Conservation (phyloP, 2,113 vertebrate genomes). For the Pelecanoides urinatrix region DNA sequence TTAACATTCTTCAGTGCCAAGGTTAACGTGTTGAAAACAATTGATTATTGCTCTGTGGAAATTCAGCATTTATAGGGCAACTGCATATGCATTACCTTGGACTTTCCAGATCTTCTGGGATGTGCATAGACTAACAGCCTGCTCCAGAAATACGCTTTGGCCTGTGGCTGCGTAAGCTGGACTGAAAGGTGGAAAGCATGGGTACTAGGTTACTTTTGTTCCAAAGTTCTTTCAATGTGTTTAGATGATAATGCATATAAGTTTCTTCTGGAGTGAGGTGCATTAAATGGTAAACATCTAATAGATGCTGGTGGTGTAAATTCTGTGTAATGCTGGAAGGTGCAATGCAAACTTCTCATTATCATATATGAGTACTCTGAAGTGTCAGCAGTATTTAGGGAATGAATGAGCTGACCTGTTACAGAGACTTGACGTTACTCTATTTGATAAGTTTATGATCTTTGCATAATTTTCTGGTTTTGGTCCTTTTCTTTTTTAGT, state of each 20-base stretch:
- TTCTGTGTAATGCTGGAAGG: neutral
- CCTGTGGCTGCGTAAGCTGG: neutral
- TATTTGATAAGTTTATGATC: neutral
- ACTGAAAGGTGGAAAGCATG: neutral
- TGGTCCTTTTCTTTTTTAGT: neutral
- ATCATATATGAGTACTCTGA: neutral
- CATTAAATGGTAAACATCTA: neutral
- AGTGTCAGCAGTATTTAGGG: neutral
- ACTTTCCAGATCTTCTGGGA: neutral
- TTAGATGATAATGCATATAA: neutral
- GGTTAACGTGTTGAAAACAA: neutral
- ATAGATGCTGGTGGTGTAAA: neutral
- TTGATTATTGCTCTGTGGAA: rapidly evolving
- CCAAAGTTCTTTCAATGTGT: neutral
- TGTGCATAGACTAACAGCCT: neutral
- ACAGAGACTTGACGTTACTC: neutral
- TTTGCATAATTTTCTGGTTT: neutral
- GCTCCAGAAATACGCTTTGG: rapidly evolving
- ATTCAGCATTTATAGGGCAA: neutral
- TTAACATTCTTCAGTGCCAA: neutral
- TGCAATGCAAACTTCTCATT: neutral
- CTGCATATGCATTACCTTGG: neutral
- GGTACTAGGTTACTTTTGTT: neutral
- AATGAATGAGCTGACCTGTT: neutral
- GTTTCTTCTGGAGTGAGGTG: neutral